Percentiles rank a stretch among this genome's conserved stretches.
These are phyloP conservation scores for Malthinus seriepunctatus DNA, from an alignment of 2,888 invertebrate species.

Conservation along the genomic window DNA sequence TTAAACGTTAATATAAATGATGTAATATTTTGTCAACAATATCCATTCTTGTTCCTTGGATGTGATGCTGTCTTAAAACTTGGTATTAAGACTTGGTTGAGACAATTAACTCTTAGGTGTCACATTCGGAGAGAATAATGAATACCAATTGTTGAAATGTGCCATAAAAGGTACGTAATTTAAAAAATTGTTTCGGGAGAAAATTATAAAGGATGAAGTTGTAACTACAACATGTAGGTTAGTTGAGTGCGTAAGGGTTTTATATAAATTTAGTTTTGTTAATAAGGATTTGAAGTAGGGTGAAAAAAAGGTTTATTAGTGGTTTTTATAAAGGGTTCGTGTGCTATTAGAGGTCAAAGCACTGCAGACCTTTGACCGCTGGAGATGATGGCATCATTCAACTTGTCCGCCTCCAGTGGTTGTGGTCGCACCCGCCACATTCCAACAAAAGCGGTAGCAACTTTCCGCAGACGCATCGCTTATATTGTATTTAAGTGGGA, in stretches of 20 bases:
- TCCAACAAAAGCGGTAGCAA: slow-evolving; percentile 39
- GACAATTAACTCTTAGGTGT: slow-evolving; percentile 18
- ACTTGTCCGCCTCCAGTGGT: slow-evolving; percentile 41
- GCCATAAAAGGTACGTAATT: no score
- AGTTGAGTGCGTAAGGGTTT: background rate
- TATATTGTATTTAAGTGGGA: slow-evolving; percentile 18
- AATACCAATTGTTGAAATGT: slow-evolving; percentile 15
- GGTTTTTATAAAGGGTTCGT: slow-evolving; percentile 14
- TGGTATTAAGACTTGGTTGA: background rate
- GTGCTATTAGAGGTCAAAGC: slow-evolving; percentile 38
- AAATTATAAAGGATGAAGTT: no score
- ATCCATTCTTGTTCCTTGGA: slow-evolving; percentile 12
- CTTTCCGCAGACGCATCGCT: slow-evolving; percentile 24
- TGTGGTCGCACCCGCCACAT: slow-evolving; percentile 41
- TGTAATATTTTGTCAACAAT: slow-evolving; percentile 15
- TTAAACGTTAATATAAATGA: slow-evolving; percentile 17
- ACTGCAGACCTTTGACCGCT: slow-evolving; percentile 41
- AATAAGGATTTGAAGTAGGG: slow-evolving; percentile 16
- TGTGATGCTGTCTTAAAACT: slow-evolving; percentile 12
- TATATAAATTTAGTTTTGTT: slow-evolving; percentile 9
- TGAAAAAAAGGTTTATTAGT: slow-evolving; percentile 15
- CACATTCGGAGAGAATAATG: slow-evolving; percentile 16
- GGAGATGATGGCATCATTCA: slow-evolving; percentile 39
- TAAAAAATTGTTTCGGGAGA: no score
- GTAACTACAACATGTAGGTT: no score